Base-by-base conservation (phyloP, 2,113 vertebrate genomes). In the Ptilorrhoa leucosticta region DNA sequence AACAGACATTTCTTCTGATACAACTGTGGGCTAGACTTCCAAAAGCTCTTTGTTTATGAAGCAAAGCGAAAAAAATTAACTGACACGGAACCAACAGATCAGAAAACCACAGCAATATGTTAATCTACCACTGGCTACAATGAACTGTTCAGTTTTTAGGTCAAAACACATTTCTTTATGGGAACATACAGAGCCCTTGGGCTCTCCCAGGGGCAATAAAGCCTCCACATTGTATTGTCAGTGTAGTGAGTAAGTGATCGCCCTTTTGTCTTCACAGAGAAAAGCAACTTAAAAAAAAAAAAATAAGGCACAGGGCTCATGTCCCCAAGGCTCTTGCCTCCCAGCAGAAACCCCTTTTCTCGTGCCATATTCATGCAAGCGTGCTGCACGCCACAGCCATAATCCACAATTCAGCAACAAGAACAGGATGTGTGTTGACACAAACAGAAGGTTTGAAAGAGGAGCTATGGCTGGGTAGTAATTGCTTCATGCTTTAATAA, bases 401-500 rank as follows among this genome's bases (percentile, higher is more conserved):
- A 83, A 82, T 22, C 56, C 61, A 71, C 61, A 75, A 60, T 39
- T 51, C 35, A 47, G 30, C 51, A 93, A 56, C 3, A 39, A 58
- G 51, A 63, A 50, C 23, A 57, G 28, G 45, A 28, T 27, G 27
- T 0, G 5, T 21, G 7, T 5, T 71, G 47, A 73, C 56, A 91
- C 37, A 48, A 53, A 61, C 10, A 65, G 13, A 73, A 73, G 35
- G 23, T 37, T 66, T 77, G 20, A 77, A 80, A 80, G n/a, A 86
- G 20, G 12, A 83, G 50, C 18, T 51, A 20, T 0, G 5, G 35
- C 27, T 0, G 0, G n/a, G 35, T 50, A 76, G 23, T 19, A 76
- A 72, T 20, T 72, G 24, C 11, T 90, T 42, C 28, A 79, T 27
- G 66, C 53, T 87, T 70, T 17, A 30, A 9, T 50, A 73, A 63